Conservation (phyloP, 53 echinoderm and acorn worm genomes). For the Actinopyga echinites region DNA sequence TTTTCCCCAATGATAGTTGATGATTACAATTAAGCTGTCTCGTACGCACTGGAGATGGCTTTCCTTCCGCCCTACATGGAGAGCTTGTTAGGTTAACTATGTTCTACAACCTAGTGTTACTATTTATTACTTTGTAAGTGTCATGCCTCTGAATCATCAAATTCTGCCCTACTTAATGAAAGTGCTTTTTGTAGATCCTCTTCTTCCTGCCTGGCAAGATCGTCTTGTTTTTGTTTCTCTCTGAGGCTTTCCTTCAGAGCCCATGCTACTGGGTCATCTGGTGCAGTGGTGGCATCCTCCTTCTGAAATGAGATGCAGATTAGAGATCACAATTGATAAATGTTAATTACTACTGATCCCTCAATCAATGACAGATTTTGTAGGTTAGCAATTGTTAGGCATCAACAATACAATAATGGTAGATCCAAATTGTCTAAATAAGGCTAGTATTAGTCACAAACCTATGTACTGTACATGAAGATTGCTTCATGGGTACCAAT, state of each 20-base stretch:
- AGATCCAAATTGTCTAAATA: no score
- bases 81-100: not conserved
- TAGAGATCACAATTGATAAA: not conserved
- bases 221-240: constrained; percentile 53
- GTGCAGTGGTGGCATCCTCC: not conserved
- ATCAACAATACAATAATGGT: no score
- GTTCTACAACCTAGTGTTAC: no score
- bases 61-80: not conserved
- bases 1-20: not conserved
- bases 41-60: not conserved
- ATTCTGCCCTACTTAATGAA: constrained; percentile 67
- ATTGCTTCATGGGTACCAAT: no score
- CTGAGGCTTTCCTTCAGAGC: constrained; percentile 72
- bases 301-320: not conserved
- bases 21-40: not conserved
- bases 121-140: not conserved
- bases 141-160: constrained; percentile 69
- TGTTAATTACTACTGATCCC: no score
- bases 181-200: constrained; percentile 72
- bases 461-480: no score
- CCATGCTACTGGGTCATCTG: constrained; percentile 80
- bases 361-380: no score
- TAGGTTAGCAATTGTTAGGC: no score
- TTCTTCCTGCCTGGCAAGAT: constrained; percentile 65
- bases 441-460: no score